A percentile compares a stretch with the other conserved stretches of the same genome.
Conservation (phyloP, 1,140 invertebrate genomes). For the Achatina immaculata region DNA sequence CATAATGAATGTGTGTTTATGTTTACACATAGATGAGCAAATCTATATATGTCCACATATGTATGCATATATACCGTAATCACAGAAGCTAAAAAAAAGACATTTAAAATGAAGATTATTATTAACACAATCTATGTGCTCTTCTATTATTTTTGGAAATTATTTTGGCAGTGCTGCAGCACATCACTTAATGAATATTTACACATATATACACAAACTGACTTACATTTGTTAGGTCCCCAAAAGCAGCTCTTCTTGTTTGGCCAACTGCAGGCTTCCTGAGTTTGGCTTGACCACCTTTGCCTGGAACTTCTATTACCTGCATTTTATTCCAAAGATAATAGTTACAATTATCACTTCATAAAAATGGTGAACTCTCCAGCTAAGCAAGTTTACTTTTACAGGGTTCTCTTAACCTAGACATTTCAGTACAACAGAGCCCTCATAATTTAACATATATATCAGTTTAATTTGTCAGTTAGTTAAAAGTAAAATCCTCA, state of each 20-base stretch:
- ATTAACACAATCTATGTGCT: too few species aligned
- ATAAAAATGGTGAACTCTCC: background rate
- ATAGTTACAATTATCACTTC: background rate
- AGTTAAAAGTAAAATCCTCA: background rate
- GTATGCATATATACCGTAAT: too few species aligned
- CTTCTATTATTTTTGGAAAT: too few species aligned
- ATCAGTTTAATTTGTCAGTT: background rate
- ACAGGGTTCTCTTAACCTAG: background rate
- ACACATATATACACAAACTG: background rate
- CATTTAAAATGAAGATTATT: too few species aligned
- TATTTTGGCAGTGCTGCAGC: background rate
- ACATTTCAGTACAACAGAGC: background rate
- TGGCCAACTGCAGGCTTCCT: slow-evolving; percentile 4
- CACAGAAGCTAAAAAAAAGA: too few species aligned
- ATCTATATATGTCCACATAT: too few species aligned
- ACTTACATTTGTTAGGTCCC: slow-evolving; percentile 82
- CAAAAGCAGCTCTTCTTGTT: slow-evolving; percentile 72
- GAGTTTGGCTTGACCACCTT: slow-evolving; percentile 10
- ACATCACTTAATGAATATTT: background rate
- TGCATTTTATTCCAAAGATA: background rate
- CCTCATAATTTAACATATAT: background rate
- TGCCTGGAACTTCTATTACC: slow-evolving; percentile 17
- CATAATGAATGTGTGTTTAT: too few species aligned
- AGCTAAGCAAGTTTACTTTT: background rate
- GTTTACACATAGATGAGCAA: too few species aligned